Evolutionary conservation across 2,888 invertebrate genomes (phyloP), one percentile per base, ranked within the genome.

Genomic region (Drosophila flavopinicola): DNA sequence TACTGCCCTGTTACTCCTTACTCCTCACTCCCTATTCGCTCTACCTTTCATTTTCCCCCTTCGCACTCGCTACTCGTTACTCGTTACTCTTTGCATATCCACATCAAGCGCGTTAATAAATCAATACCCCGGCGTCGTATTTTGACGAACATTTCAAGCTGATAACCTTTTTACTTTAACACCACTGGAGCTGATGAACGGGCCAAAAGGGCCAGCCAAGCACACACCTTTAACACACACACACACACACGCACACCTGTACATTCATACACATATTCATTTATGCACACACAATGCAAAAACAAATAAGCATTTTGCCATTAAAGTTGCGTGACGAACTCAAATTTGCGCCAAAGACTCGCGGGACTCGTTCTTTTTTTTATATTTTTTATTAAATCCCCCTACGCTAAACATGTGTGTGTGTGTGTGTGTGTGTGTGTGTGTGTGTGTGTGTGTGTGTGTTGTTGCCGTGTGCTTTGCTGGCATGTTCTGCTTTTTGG

Each of bases 291-390:
- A 66, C 66, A 57, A 58, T 64, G 74, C 65, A 74, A 59, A 80
- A 70, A 73, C 82, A 80, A 78, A 80, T 68, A 82, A 66, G 75
- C 73, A 75, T 73, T 79, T 75, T 77, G 69, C 75, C 83, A 79
- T 79, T 79, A 80, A 80, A 79, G 82, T 86, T 84, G 84, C 84
- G 84, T 84, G 84, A 84, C 85, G 86, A 84, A 76, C 69, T 67
- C 66, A 84, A 86, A 84, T 86, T 86, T 86, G 68, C 72, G 59
- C 69, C 85, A 68, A 84, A 84, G 71, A 78, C 83, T 69, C 76
- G 63, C 61, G 86, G 76, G 85, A 84, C 63, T 79, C 59, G 60
- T 56, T 61, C 56, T 59, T 63, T 47, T 58, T 59, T 37, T 13
- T 53, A 41, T 30, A 15, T 52, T 49, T 61, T 61, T 32, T 63